Evolutionary conservation across 2,797 vertebrate species (phyloP), one percentile per base, ranked within the genome.

Genomic region (Eurystomus glaucurus): DNA sequence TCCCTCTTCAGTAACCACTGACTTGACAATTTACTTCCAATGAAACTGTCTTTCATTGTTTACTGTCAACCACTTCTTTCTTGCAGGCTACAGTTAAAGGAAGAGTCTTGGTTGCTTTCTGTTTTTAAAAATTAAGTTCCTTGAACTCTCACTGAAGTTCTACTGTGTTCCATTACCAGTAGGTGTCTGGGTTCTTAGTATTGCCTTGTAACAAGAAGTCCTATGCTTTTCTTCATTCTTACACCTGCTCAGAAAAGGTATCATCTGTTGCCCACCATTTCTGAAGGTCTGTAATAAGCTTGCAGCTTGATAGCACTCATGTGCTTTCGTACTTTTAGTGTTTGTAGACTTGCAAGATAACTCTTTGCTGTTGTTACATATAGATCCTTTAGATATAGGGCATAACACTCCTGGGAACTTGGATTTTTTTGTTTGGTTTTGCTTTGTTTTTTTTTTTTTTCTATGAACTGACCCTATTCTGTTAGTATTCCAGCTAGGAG

Each of bases 11-110:
- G 37, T 88, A 71, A 68, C 57, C 33, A n/a, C 13, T 75, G 74
- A 82, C 57, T 69, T 79, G 75, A 92, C 4, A 2, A 33, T 81
- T 94, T 46, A 58, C 22, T 85, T 85, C 23, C 35, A 94, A n/a
- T 7, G 7, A 29, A 94, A 52, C 17, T 46, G 21, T n/a, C n/a
- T 83, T 13, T 51, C n/a, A 33, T 23, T 80, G 66, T 93, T 95
- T 74, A 75, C 57, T 80, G 71, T 64, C 85, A 93, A 9, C 20
- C 43, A 18, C 14, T 54, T 75, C 60, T 91, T 84, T 64, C 33
- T 88, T 82, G 20, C 43, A 80, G 72, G 20, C 17, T 75, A 4
- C 35, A 76, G 43, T 21, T 45, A 37, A 60, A 83, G 79, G 43
- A 93, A 62, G 16, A 37, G 20, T 62, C 37, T 81, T 61, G 45